Evolutionary conservation across 2,797 vertebrate species (phyloP).

Genomic region (Pelochelys cantorii): DNA sequence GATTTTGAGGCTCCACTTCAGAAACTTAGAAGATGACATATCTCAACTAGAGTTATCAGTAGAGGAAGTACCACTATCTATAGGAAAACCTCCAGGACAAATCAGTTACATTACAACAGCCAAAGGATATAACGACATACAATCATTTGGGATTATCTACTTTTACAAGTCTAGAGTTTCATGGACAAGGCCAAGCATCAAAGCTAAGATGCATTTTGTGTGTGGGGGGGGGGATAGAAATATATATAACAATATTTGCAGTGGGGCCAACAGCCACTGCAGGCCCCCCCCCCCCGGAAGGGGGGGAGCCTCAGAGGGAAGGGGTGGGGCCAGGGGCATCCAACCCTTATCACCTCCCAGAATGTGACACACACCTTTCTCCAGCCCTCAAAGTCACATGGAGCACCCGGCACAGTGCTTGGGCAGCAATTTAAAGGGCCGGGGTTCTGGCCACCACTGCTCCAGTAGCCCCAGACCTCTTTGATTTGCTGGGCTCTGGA

Average conservation of each 20-base stretch:
- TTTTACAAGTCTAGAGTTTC: background rate
- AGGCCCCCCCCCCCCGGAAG: too few species aligned
- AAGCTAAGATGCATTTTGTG: background rate
- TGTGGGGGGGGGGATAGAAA: background rate
- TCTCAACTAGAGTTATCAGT: background rate
- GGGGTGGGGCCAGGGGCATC: too few species aligned
- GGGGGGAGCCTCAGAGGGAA: too few species aligned
- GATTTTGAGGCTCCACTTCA: background rate
- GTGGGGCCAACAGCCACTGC: too few species aligned
- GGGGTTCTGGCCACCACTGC: too few species aligned
- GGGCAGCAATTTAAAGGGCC: too few species aligned
- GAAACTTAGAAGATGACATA: background rate
- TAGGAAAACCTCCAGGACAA: background rate
- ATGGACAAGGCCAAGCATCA: background rate
- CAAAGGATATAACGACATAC: background rate
- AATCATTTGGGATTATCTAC: background rate
- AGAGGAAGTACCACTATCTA: background rate
- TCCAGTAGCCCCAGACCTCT: too few species aligned
- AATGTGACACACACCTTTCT: too few species aligned
- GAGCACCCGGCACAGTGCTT: too few species aligned
- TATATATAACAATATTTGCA: background rate
- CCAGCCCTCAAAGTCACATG: too few species aligned
- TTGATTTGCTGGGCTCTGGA: too few species aligned
- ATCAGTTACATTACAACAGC: background rate
- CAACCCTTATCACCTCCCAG: too few species aligned